Percentiles rank a stretch among this genome's conserved stretches.
Evolutionary conservation across 2,888 invertebrate species (phyloP).

Genomic region (Philaethria dido): DNA sequence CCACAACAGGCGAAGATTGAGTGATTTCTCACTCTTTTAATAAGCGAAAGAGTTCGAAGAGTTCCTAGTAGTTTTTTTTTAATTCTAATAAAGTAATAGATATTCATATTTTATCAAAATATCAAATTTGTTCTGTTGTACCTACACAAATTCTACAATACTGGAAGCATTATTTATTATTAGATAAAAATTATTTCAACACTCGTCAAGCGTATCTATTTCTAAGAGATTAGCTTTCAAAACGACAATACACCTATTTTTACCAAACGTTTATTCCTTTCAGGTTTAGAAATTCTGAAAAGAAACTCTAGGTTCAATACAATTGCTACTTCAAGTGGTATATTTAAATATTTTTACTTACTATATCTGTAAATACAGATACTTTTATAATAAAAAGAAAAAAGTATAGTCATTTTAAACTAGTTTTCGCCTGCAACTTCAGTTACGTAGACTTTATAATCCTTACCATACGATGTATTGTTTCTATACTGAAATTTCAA

Average conservation of each 20-base stretch:
- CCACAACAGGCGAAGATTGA: too few species aligned
- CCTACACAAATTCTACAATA: background rate
- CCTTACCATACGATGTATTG: too few species aligned
- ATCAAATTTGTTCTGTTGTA: background rate
- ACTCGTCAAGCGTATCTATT: constrained; percentile 8
- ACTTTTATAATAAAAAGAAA: background rate
- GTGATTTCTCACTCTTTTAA: too few species aligned
- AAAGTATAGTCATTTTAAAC: too few species aligned
- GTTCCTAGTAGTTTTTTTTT: too few species aligned
- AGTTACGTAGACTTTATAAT: too few species aligned
- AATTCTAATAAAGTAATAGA: too few species aligned
- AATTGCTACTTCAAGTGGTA: background rate
- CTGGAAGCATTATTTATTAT: background rate
- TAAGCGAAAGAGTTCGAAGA: too few species aligned
- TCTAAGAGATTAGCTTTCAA: constrained; percentile 11
- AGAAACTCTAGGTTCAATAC: background rate
- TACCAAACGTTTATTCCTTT: background rate
- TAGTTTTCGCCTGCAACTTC: too few species aligned
- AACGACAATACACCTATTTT: background rate
- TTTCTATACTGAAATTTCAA: too few species aligned
- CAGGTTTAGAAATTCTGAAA: background rate
- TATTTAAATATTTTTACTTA: background rate
- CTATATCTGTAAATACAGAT: too few species aligned
- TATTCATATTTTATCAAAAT: too few species aligned
- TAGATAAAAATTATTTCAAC: background rate